Percentiles rank a stretch among this genome's conserved stretches.
Conservation (phyloP, 2,797 vertebrate species). For the Mus minutoides region DNA sequence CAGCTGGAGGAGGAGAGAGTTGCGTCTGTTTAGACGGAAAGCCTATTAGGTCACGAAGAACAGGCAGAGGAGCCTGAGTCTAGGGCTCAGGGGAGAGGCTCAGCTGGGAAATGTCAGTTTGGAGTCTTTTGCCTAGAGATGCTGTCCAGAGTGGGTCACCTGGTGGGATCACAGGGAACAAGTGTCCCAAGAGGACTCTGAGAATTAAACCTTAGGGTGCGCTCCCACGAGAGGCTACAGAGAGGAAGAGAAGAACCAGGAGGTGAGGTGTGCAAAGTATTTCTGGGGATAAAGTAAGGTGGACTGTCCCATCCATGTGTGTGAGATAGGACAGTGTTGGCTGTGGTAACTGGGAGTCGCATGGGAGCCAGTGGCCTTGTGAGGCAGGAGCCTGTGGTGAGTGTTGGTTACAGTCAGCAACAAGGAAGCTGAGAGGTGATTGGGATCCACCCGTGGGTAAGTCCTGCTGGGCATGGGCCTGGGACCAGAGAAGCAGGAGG, state of each 20-base stretch:
- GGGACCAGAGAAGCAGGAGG: not conserved
- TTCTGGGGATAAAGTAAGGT: not conserved
- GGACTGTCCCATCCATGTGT: not conserved
- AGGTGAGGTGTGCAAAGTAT: not conserved
- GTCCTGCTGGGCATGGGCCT: not conserved
- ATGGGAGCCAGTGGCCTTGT: not conserved
- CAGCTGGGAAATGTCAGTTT: not conserved
- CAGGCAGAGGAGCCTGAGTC: not conserved
- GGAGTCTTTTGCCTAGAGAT: not conserved
- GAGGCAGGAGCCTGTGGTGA: not conserved
- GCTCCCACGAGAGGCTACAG: not conserved
- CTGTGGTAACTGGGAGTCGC: not conserved
- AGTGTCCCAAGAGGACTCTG: not conserved
- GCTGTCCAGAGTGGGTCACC: not conserved
- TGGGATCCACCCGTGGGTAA: not conserved
- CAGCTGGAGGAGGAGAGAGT: not conserved
- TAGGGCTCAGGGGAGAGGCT: conserved; percentile 4
- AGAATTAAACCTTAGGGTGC: not conserved
- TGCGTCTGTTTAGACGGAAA: not conserved
- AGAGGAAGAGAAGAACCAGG: not conserved
- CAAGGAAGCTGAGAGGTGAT: not conserved
- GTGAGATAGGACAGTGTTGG: not conserved
- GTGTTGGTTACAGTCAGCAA: not conserved
- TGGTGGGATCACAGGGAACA: not conserved
- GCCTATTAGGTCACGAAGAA: not conserved